phyloP scores from a whole-genome alignment of 37 sponge, comb jelly and placozoan genomes.

The Halisarca cf. caerulea region DNA sequence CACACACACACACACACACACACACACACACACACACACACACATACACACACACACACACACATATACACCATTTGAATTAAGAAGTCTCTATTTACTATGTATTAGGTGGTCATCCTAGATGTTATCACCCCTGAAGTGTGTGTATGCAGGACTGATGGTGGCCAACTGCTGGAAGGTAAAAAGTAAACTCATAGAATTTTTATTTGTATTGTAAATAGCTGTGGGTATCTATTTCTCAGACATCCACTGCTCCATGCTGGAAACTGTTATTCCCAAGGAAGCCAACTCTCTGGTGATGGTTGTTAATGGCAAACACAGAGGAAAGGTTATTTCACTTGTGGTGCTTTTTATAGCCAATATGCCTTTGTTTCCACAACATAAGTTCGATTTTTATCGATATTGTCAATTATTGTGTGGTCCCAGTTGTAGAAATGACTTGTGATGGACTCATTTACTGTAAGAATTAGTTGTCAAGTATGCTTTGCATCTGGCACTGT shows the following conservation, averaged over 20 bases:
- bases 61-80: no score
- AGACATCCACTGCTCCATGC: slow-evolving; percentile 63
- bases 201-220: background rate
- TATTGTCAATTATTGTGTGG: no score
- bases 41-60: no score
- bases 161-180: slow-evolving; percentile 83
- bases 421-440: no score
- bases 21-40: no score
- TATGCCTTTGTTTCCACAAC: background rate
- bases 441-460: no score
- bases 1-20: no score
- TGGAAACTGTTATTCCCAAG: slow-evolving; percentile 86
- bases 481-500: no score
- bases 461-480: no score
- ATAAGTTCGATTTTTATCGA: no score
- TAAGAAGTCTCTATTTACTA: no score
- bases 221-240: background rate
- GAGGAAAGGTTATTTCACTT: slow-evolving; percentile 77
- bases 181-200: background rate
- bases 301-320: slow-evolving; percentile 60
- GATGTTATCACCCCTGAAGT: slow-evolving; percentile 74
- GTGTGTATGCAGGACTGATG: slow-evolving; percentile 83
- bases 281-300: background rate
- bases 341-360: background rate
- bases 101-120: slow-evolving; percentile 66